Conservation (phyloP, 2,888 invertebrate species). For the Sinopyrophorus schimmeli region DNA sequence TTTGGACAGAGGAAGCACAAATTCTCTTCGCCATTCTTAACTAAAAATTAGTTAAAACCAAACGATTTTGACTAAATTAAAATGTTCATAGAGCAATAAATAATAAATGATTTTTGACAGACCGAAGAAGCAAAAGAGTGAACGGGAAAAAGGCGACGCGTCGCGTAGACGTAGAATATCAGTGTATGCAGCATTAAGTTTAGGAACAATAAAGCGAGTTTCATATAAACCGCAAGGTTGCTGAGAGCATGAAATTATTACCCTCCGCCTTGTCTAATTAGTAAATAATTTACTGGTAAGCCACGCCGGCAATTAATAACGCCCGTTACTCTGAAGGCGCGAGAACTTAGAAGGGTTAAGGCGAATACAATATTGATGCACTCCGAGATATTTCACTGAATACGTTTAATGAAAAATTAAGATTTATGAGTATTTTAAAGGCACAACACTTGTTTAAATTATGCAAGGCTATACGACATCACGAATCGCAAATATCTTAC, state of each 20-base stretch:
- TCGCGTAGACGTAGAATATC: no score
- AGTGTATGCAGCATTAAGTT: no score
- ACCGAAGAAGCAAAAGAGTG: no score
- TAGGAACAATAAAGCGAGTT: constrained; percentile 32
- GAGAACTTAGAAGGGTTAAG: constrained; percentile 40
- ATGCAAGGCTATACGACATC: constrained; percentile 25
- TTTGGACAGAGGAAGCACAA: no score
- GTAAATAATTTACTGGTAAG: constrained; percentile 60
- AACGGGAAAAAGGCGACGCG: no score
- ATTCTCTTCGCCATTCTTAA: no score
- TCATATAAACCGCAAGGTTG: constrained; percentile 48
- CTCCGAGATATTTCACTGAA: constrained; percentile 27
- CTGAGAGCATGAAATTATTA: constrained; percentile 51
- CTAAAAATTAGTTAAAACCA: no score
- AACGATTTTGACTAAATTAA: no score
- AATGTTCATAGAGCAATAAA: no score
- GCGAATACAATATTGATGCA: constrained; percentile 38
- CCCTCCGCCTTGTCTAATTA: constrained; percentile 57
- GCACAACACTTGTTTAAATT: constrained; percentile 26
- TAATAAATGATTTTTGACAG: no score
- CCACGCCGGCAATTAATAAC: constrained; percentile 58
- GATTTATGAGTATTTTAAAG: constrained; percentile 29
- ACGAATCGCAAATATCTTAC: constrained; percentile 30
- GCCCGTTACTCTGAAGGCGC: constrained; percentile 42
- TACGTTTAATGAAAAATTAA: constrained; percentile 31